phyloP scores from a whole-genome alignment of 2,797 vertebrate species.

The Bradypus variegatus region DNA sequence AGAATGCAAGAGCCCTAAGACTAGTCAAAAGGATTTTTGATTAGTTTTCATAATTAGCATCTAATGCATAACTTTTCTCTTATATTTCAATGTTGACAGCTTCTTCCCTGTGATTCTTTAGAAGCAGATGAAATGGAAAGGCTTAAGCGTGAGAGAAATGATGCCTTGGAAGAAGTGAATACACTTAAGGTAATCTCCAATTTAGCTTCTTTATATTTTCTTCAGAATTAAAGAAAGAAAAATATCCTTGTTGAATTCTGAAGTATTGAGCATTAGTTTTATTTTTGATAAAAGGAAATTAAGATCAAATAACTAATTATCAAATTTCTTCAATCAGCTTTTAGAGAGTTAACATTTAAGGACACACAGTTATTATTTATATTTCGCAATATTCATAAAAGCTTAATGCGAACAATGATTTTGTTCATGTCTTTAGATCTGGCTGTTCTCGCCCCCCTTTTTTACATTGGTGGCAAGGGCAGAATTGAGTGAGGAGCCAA shows the following conservation, averaged over 20 bases:
- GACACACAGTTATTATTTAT: not conserved
- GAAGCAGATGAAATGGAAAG: conserved; percentile 80
- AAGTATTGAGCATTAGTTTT: not conserved
- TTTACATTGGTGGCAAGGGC: not conserved
- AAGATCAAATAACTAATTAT: not conserved
- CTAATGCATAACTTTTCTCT: conserved; percentile 4
- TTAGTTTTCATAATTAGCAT: conserved; percentile 29
- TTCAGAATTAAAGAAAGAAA: not conserved
- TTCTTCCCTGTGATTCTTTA: conserved; percentile 75
- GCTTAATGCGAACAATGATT: not conserved
- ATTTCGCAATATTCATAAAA: not conserved
- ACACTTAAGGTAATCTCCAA: conserved; percentile 82
- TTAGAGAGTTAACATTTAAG: not conserved
- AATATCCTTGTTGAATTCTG: not conserved
- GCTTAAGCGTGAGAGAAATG: conserved; percentile 82
- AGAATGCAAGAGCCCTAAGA: not conserved
- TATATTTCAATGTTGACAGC: conserved; percentile 67
- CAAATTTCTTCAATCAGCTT: not conserved
- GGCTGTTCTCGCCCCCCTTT: not conserved
- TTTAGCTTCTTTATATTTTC: conserved; percentile 13
- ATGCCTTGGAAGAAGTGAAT: conserved; percentile 82
- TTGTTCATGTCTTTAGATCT: not conserved
- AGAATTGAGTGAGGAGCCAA: not conserved
- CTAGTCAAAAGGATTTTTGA: conserved; percentile 4
- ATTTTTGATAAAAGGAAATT: conserved; percentile 3